Percentiles rank a stretch among this genome's conserved stretches.
phyloP scores from a whole-genome alignment of 2,113 vertebrate species.

The Xenotilapia longispinis region DNA sequence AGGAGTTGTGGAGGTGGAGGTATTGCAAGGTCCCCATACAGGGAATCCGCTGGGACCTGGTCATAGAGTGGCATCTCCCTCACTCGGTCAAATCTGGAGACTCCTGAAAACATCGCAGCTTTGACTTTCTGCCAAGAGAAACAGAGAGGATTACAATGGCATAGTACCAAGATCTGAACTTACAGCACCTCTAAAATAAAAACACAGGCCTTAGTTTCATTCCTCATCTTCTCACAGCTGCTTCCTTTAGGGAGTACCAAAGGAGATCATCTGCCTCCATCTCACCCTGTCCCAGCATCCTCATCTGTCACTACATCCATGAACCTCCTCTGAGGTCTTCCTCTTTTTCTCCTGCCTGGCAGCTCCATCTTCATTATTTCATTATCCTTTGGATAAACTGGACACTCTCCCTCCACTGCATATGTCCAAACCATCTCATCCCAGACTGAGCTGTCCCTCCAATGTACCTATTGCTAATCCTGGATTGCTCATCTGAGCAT shows the following conservation, averaged over 20 bases:
- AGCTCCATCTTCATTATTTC: background rate
- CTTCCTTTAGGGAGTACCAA: background rate
- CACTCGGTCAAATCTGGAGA: constrained; percentile 54
- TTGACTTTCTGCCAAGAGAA: background rate
- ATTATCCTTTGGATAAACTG: background rate
- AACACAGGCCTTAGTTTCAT: background rate
- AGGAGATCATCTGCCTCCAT: background rate
- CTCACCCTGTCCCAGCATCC: background rate
- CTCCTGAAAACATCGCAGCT: constrained; percentile 51
- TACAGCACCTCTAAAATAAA: background rate
- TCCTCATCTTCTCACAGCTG: background rate
- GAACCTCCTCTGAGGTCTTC: background rate
- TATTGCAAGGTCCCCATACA: constrained; percentile 16
- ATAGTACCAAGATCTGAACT: background rate
- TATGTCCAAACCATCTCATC: background rate
- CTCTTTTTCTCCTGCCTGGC: background rate
- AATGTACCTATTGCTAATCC: background rate
- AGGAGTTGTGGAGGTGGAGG: constrained; percentile 19
- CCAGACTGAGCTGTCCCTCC: background rate
- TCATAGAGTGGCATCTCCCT: constrained; percentile 64
- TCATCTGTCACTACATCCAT: background rate
- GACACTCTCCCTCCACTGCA: background rate
- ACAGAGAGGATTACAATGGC: background rate
- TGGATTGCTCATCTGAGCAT: background rate
- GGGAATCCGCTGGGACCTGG: constrained; percentile 64